A percentile compares a stretch with the other conserved stretches of the same genome.
These are phyloP conservation scores for Sceloporus tristichus DNA, from an alignment of 2,113 vertebrate species.

Conservation along the genomic window DNA sequence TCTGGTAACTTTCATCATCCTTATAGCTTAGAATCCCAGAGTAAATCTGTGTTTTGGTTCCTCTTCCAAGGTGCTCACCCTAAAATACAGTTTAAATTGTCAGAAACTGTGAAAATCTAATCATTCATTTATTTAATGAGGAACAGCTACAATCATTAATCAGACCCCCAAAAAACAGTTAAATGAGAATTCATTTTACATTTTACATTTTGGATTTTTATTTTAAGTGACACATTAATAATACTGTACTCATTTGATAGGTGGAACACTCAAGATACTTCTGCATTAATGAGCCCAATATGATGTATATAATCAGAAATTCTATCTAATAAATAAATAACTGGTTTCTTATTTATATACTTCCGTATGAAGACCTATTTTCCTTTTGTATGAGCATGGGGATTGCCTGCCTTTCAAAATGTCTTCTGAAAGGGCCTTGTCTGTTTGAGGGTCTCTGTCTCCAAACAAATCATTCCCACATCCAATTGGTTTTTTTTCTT, in stretches of 20 bases:
- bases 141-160: fast-evolving
- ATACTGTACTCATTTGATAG: background rate
- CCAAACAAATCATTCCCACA: no score
- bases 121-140: background rate
- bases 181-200: background rate
- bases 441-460: no score
- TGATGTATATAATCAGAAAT: constrained; percentile 18
- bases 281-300: background rate
- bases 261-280: background rate
- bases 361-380: no score
- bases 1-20: constrained; percentile 81
- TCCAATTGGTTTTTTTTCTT: no score
- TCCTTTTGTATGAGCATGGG: no score
- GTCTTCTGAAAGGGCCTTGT: no score
- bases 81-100: constrained; percentile 61
- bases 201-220: background rate
- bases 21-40: constrained; percentile 88
- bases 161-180: fast-evolving
- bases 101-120: background rate
- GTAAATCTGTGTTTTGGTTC: constrained; percentile 95
- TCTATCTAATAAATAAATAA: constrained; percentile 49
- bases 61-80: constrained; percentile 92
- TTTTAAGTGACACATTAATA: background rate
- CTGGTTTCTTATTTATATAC: constrained; percentile 26
- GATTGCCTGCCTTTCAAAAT: no score